Base-by-base conservation (phyloP, 2,797 vertebrate genomes). In the Periophthalmus magnuspinnatus region DNA sequence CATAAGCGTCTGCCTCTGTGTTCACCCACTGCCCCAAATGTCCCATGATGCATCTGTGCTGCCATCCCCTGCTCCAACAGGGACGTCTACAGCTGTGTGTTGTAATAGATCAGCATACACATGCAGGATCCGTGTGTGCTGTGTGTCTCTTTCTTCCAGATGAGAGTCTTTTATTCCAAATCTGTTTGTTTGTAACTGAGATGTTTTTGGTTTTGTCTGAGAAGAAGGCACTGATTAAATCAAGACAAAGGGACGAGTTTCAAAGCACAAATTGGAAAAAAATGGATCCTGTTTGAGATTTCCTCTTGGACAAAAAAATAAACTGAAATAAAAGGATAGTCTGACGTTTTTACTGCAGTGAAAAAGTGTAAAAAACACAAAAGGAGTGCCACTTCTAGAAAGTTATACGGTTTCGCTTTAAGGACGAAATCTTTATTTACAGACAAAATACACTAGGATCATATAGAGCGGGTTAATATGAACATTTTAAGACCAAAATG, bases 211-310 rank as follows among this genome's bases (percentile, higher is more conserved):
- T 60, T 60, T 33, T 10, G 32, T 36, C 17, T 16, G 55, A 9
- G 19, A 17, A 60, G 17, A 38, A 60, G 33, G 0, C 21, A 22
- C 67, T 76, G 84, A 89, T 89, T 90, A 89, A 87, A 83, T 62
- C 58, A 71, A 84, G 84, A 92, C 84, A 87, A 89, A 84, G 80
- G 86, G 74, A 78, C 79, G 77, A 83, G 78, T 89, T 89, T 85
- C 76, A 90, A 75, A 88, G 75, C 80, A 74, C 76, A 81, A 90
- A 90, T 84, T 87, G 81, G 80, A 91, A 85, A 85, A 84, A 78
- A 36, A 36, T 69, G 88, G 88, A 91, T 89, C 87, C 80, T 72
- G 70, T 54, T 82, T 78, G 76, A 84, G 74, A 88, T 90, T 83
- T 90, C 90, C 86, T 87, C 5, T 2, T 82, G 85, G 72, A 3